Evolutionary conservation across 53 echinoderm and acorn worm genomes (phyloP), one percentile per base, ranked within the genome.

Genomic region (Luidia sarsii): DNA sequence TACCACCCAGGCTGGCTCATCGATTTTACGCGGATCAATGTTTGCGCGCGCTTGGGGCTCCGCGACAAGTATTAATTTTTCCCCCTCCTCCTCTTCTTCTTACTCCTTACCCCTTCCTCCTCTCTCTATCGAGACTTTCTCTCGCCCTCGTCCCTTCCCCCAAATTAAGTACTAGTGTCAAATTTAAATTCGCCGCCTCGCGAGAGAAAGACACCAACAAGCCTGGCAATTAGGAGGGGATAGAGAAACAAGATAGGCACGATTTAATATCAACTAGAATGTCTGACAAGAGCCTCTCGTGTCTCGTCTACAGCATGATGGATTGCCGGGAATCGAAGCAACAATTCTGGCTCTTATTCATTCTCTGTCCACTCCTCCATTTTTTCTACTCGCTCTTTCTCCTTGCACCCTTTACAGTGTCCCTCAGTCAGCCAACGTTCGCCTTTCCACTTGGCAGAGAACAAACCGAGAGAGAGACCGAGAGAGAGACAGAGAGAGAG

Each of bases 91-190:
- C 11, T 7, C 41, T 41, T 41, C 41, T 41, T 41, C 41, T 41
- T 41, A 7, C 6, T 11, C 11, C 11, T 11, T 41, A 7, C 6
- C 11, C 6, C 11, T 41, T 7, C 11, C 11, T 7, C 11, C 6
- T 41, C 6, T 11, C 4, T 46, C 34, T 33, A 77, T n/a, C n/a
- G n/a, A n/a, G n/a, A n/a, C n/a, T 41, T 7, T 11, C 11, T 41
- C 41, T 41, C 11, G 41, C 11, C 6, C 11, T 41, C 6, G 6
- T 41, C 6, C 11, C 6, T 41, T 7, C 41, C 4, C 60, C 34
- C 30, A 77, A 61, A 77, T 77, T 77, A 61, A 77, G 61, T 21
- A 77, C 77, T 77, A 77, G 77, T 77, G 77, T 77, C 77, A 77
- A 62, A 77, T 77, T 77, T 77, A 55, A 77, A 77, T 77, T 60